Base-by-base conservation (phyloP, 2,113 vertebrate genomes). In the Neolamprologus sp. region DNA sequence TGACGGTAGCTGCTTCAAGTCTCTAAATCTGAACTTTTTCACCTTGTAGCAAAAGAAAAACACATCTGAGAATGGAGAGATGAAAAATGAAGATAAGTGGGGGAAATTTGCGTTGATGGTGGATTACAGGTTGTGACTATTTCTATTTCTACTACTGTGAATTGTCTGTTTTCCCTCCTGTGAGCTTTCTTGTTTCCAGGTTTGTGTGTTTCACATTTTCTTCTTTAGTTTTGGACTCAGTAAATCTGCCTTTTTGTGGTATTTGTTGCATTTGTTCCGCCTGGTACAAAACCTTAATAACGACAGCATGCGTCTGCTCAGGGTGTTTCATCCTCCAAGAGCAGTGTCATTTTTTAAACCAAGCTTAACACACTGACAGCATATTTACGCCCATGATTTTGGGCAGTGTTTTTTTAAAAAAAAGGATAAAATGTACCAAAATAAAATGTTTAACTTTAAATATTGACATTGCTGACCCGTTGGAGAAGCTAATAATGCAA, bases 331-430 rank as follows among this genome's bases (percentile, higher is more conserved):
- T n/a, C 11, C 33, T 68, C 19, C 63, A 21, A 13, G 2, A 2
- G 58, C 58, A 35, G 11, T 3, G 19, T 68, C 2, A 13, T 68
- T 40, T 68, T 68, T 68, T 0, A 8, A 68, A 21, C n/a, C 35
- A 68, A 37, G 7, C 35, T 68, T 68, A 68, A 40, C 35, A 40
- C 33, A 68, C 63, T 68, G 33, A 68, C 30, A 9, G 19, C 33
- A 68, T 68, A 40, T 68, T 68, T 40, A 68, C 3, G 0, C 17
- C 17, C 33, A 37, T 13, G 58, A 33, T 33, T 63, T 33, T 63
- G 16, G 16, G 30, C 0, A 35, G 58, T 35, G 5, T 33, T 60
- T 57, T 7, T 1, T 1, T 10, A 1, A n/a, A 51, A 55, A 8
- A 26, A 57, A 58, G 7, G 16, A 60, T 33, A 19, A 63, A n/a